Percentiles rank a stretch among this genome's conserved stretches.
Conservation (phyloP, 2,797 vertebrate species). For the Heliangelus exortis region DNA sequence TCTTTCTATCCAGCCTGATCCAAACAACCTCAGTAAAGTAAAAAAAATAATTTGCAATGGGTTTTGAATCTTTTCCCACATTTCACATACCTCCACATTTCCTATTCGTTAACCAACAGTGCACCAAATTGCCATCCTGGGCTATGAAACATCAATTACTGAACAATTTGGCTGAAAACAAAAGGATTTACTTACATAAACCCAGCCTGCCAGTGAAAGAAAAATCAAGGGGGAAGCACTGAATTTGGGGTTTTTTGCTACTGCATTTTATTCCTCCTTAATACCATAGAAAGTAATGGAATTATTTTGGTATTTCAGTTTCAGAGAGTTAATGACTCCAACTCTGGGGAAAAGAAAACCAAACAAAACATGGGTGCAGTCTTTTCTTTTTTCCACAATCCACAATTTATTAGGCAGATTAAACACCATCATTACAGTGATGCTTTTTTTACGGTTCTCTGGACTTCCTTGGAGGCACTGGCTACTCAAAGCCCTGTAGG, state of each 20-base stretch:
- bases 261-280: neutral
- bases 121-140: neutral
- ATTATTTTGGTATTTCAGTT: slow-evolving; percentile 22
- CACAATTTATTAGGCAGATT: neutral
- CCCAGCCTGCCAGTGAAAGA: neutral
- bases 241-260: neutral
- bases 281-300: neutral
- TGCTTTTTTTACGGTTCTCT: neutral
- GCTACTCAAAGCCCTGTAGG: neutral
- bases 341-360: neutral
- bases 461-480: neutral
- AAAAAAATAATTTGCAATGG: neutral
- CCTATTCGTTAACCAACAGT: neutral
- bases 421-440: neutral
- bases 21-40: neutral
- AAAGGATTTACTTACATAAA: slow-evolving; percentile 3
- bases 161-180: neutral
- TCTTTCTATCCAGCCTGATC: neutral
- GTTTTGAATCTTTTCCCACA: neutral
- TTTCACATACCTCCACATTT: neutral
- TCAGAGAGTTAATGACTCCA: neutral
- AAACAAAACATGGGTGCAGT: neutral
- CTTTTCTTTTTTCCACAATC: neutral
- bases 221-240: neutral
- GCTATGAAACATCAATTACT: neutral